These are phyloP conservation scores for Pristionchus fissidentatus DNA, from an alignment of 2,888 invertebrate species.

Conservation along the genomic window DNA sequence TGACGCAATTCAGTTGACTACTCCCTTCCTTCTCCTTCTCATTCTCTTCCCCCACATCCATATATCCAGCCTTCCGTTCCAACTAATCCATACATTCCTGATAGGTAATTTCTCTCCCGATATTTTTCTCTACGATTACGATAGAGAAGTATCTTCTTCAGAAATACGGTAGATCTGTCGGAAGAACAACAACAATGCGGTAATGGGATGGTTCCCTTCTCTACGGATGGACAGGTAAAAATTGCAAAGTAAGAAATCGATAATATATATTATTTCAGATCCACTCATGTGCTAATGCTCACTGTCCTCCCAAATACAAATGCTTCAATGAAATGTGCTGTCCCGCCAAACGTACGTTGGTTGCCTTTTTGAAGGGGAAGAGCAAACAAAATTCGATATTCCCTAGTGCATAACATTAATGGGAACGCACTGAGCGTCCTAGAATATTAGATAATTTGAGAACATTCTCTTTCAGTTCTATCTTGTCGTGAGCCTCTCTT, in stretches of 20 bases:
- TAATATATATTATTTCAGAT: neutral
- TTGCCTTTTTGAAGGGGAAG: neutral
- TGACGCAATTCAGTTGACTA: neutral
- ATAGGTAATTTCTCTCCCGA: neutral
- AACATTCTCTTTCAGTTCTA: slow-evolving; percentile 41
- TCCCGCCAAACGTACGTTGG: slow-evolving; percentile 45
- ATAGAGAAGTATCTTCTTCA: neutral
- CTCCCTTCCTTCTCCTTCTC: slow-evolving; percentile 20
- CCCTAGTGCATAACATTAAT: no score
- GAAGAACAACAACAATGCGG: slow-evolving; percentile 14
- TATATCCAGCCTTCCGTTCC: neutral
- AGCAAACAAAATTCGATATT: neutral
- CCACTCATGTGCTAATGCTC: slow-evolving; percentile 33
- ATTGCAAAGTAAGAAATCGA: neutral
- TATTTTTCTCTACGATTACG: neutral
- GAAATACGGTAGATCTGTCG: neutral
- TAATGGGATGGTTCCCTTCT: slow-evolving; percentile 51
- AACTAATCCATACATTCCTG: slow-evolving; percentile 1
- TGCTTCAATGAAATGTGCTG: slow-evolving; percentile 53
- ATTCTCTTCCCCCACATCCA: slow-evolving; percentile 3
- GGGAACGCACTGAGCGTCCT: no score
- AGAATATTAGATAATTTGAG: neutral
- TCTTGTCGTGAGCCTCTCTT: slow-evolving; percentile 51
- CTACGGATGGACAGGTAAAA: slow-evolving; percentile 51
- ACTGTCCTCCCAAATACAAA: slow-evolving; percentile 53